phyloP scores from a whole-genome alignment of 35 echinoderm and acorn worm genomes.

The Diadema setosum region DNA sequence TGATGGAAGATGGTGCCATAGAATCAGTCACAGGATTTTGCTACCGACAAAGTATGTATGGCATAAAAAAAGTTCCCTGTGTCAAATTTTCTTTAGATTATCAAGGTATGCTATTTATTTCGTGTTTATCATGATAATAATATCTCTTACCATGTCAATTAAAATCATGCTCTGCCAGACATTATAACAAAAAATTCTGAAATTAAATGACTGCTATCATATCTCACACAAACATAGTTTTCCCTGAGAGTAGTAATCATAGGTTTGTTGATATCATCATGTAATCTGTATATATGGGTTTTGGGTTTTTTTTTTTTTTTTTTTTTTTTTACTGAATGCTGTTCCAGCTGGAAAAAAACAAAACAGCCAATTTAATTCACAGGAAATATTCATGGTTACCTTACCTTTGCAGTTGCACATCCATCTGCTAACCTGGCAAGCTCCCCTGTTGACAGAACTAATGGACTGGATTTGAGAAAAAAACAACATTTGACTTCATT shows the following conservation, averaged over 20 bases:
- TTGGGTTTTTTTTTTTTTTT: not conserved
- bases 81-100: not conserved
- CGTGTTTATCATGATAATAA: not conserved
- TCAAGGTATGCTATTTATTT: not conserved
- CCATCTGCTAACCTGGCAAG: constrained; percentile 93
- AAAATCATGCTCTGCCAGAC: too few relatives aligned
- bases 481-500: not conserved
- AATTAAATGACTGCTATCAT: too few relatives aligned
- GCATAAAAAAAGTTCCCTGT: not conserved
- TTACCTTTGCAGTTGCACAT: constrained; percentile 79
- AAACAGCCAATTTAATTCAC: not conserved
- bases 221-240: too few relatives aligned
- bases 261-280: too few relatives aligned
- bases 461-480: constrained; percentile 36
- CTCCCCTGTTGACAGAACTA: constrained; percentile 78
- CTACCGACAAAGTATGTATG: not conserved
- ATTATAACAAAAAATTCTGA: too few relatives aligned
- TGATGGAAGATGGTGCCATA: not conserved
- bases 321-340: not conserved
- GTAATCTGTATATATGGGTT: not conserved
- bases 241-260: too few relatives aligned
- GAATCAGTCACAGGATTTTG: not conserved
- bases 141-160: not conserved
- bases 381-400: not conserved
- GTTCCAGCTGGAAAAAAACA: not conserved